Conservation (phyloP, 2,888 invertebrate genomes). For the Yponomeuta sedellus region DNA sequence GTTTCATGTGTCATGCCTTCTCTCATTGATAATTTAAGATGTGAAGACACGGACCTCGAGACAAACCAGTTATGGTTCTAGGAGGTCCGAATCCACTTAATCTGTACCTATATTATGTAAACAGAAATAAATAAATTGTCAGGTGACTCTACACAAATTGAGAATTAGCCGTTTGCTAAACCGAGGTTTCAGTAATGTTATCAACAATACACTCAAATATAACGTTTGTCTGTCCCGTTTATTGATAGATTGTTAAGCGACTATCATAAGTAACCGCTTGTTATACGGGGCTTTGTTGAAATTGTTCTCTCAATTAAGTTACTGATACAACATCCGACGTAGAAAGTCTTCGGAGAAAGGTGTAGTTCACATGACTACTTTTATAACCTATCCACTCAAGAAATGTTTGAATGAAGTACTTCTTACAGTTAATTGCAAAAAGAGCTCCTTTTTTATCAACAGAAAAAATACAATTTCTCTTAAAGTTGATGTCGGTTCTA, state of each 20-base stretch:
- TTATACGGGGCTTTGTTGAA: neutral
- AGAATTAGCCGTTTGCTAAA: neutral
- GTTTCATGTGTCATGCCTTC: no score
- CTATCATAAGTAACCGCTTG: neutral
- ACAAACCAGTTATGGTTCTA: no score
- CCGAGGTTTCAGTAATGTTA: neutral
- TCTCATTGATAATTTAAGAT: no score
- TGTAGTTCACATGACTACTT: neutral
- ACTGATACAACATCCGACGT: neutral
- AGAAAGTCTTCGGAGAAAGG: neutral
- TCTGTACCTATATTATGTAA: no score
- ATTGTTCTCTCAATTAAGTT: neutral
- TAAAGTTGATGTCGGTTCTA: no score
- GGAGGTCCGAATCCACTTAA: no score
- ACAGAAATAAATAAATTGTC: neutral
- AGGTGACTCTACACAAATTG: neutral
- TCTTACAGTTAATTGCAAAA: no score
- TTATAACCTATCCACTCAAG: neutral
- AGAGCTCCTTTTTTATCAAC: no score
- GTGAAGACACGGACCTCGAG: no score
- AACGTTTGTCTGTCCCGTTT: neutral
- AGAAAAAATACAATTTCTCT: no score
- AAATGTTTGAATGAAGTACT: no score
- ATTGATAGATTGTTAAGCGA: neutral
- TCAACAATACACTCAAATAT: neutral